These are phyloP conservation scores for Octopus bimaculoides DNA, from an alignment of 1,140 invertebrate species.

Conservation along the genomic window DNA sequence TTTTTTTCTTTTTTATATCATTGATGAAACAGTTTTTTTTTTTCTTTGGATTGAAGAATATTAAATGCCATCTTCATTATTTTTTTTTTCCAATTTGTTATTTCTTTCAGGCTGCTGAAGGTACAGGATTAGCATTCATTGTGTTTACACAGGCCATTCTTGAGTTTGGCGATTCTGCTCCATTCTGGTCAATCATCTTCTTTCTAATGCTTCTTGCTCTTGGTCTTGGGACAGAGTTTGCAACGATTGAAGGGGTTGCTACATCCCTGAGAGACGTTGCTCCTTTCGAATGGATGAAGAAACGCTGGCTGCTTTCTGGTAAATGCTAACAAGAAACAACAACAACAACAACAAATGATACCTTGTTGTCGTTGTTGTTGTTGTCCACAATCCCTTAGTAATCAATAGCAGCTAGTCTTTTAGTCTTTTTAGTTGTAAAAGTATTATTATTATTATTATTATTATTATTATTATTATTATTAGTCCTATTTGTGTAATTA, in stretches of 20 bases:
- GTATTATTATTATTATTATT: no score
- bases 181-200: conserved; percentile 88
- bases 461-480: no score
- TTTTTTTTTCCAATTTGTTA: neutral
- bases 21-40: neutral
- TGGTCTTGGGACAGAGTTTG: conserved; percentile 86
- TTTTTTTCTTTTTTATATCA: neutral
- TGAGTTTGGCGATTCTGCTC: conserved; percentile 83
- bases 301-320: conserved; percentile 75
- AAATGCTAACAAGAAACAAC: conserved; percentile 20
- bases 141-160: conserved; percentile 89
- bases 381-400: no score
- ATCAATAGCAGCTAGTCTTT: no score
- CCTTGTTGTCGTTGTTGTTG: no score
- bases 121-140: conserved; percentile 80
- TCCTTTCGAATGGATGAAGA: conserved; percentile 81
- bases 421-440: no score
- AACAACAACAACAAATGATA: no score
- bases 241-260: conserved; percentile 70
- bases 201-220: conserved; percentile 92
- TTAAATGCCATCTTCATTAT: neutral
- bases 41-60: neutral
- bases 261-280: conserved; percentile 91
- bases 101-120: conserved; percentile 54
- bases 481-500: no score